Conservation (phyloP, 1,140 invertebrate genomes). For the Coptotermes formosanus region DNA sequence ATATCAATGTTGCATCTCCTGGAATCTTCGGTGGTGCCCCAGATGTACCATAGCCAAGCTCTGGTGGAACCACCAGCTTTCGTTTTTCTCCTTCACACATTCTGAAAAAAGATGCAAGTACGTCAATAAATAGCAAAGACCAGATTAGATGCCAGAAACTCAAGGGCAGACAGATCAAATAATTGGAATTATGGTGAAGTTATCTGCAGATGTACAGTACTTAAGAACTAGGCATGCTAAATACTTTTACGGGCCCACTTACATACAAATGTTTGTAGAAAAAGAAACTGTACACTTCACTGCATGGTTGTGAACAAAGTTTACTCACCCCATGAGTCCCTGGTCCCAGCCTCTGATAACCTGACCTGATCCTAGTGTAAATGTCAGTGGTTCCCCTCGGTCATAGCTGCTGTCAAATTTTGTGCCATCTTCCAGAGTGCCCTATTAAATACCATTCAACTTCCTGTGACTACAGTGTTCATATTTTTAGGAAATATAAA, state of each 20-base stretch:
- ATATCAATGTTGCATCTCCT: constrained; percentile 72
- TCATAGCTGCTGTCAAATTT: constrained; percentile 81
- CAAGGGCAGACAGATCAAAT: too few species aligned
- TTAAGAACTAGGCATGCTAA: too few species aligned
- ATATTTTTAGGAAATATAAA: too few species aligned
- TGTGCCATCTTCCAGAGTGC: constrained; percentile 77
- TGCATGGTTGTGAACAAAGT: not conserved
- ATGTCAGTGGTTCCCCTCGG: constrained; percentile 70
- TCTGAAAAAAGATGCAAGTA: constrained; percentile 44
- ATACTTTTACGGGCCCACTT: not conserved
- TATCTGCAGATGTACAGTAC: too few species aligned
- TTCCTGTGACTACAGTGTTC: not conserved
- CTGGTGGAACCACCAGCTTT: constrained; percentile 80
- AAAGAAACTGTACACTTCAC: not conserved
- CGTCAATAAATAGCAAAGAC: not conserved
- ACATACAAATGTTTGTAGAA: not conserved
- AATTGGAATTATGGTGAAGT: too few species aligned
- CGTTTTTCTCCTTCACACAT: constrained; percentile 86
- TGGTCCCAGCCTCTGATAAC: constrained; percentile 86
- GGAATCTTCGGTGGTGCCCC: constrained; percentile 82
- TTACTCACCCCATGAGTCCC: constrained; percentile 69
- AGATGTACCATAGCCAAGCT: constrained; percentile 74
- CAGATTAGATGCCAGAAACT: too few species aligned
- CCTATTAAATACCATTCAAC: constrained; percentile 50
- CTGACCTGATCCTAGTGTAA: constrained; percentile 75